These are phyloP conservation scores for Urocynchramus pylzowi DNA, from an alignment of 2,113 vertebrate species.

Conservation along the genomic window DNA sequence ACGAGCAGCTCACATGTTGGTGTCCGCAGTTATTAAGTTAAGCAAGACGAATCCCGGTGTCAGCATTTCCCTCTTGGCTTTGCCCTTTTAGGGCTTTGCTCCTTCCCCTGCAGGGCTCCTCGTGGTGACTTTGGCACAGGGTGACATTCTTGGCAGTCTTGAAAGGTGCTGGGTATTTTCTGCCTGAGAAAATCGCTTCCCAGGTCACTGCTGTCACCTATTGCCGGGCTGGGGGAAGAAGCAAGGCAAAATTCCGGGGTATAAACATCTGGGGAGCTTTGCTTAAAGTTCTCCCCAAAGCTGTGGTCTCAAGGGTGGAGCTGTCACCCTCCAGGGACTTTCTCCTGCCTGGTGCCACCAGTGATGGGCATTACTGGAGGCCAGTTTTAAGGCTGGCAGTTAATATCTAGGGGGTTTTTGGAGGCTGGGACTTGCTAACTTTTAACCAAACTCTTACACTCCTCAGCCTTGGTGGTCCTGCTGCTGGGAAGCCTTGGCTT, in stretches of 20 bases:
- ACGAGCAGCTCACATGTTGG: conserved; percentile 34
- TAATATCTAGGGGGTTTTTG: background rate
- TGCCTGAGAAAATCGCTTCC: background rate
- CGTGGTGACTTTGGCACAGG: background rate
- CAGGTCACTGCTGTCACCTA: background rate
- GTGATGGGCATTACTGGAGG: fast-evolving
- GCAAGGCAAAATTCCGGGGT: background rate
- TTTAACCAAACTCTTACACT: background rate
- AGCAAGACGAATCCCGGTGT: background rate
- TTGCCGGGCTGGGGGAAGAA: background rate
- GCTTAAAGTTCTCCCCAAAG: background rate
- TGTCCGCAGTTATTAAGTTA: conserved; percentile 45
- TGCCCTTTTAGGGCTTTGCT: background rate
- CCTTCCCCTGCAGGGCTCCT: background rate
- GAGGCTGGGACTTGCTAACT: background rate
- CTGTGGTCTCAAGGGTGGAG: background rate
- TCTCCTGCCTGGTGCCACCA: background rate
- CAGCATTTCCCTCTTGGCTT: conserved; percentile 18
- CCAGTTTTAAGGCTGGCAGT: background rate
- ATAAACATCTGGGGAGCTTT: background rate
- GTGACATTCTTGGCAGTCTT: background rate
- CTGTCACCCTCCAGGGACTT: background rate
- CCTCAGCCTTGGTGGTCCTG: background rate
- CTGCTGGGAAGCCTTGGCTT: background rate
- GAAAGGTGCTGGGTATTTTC: background rate